Evolutionary conservation across 1,140 invertebrate species (phyloP).

Genomic region (Paramacrobiotus metropolitanus): DNA sequence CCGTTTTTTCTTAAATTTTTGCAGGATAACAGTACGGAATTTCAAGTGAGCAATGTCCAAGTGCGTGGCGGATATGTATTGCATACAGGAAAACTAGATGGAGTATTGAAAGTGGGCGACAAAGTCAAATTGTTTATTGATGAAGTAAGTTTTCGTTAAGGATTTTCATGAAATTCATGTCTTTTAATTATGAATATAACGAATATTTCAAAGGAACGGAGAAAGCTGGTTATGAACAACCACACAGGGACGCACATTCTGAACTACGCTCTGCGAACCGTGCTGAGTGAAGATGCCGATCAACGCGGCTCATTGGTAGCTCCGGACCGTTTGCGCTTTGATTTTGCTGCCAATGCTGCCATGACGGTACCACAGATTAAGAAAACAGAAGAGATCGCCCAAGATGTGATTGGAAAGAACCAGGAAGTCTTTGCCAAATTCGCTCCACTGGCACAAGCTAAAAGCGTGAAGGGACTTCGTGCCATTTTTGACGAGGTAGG

Average conservation of each 20-base stretch:
- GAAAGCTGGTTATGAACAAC: constrained; percentile 85
- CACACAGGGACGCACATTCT: constrained; percentile 95
- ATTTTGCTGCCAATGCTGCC: constrained; percentile 59
- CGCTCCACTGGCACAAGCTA: constrained; percentile 53
- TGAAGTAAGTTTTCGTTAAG: constrained; percentile 21
- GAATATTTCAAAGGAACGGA: constrained; percentile 30
- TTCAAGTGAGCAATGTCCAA: constrained; percentile 81
- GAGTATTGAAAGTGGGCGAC: constrained; percentile 61
- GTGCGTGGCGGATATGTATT: constrained; percentile 83
- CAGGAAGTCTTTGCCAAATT: constrained; percentile 70
- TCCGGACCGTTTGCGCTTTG: constrained; percentile 81
- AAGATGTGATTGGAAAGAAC: constrained; percentile 51
- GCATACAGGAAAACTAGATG: constrained; percentile 57
- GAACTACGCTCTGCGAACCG: constrained; percentile 72
- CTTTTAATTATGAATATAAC: background rate
- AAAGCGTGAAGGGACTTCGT: constrained; percentile 58
- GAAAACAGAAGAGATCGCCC: constrained; percentile 50
- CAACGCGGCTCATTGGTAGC: constrained; percentile 96
- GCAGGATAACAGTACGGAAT: too few relatives aligned
- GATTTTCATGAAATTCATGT: background rate
- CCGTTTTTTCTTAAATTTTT: too few relatives aligned
- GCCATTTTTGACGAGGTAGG: constrained; percentile 84
- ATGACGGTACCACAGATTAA: constrained; percentile 67
- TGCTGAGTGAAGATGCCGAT: constrained; percentile 69
- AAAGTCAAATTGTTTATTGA: constrained; percentile 57